These are phyloP conservation scores for Trematocara marginatum DNA, from an alignment of 2,113 vertebrate species.

Conservation along the genomic window DNA sequence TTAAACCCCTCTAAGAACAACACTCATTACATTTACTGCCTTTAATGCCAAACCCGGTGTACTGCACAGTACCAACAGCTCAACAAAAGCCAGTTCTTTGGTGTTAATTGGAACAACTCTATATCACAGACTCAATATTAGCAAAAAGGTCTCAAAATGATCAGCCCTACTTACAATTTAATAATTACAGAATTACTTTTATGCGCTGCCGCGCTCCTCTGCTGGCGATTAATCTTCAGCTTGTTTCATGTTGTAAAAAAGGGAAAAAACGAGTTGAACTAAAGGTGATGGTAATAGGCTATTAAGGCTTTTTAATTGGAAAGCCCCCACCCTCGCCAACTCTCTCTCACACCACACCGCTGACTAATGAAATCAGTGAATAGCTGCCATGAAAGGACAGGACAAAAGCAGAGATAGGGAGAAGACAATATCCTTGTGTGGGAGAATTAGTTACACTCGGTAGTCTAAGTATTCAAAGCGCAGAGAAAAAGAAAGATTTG, in stretches of 20 bases:
- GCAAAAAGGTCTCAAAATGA: not conserved
- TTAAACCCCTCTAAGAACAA: constrained; percentile 7
- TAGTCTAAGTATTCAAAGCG: constrained; percentile 74
- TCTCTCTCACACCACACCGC: constrained; percentile 40
- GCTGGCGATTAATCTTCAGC: constrained; percentile 7
- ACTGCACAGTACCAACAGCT: not conserved
- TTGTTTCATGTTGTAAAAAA: constrained; percentile 37
- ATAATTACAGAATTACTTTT: not conserved
- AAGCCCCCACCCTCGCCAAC: not conserved
- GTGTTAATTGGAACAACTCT: not conserved
- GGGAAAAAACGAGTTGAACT: constrained; percentile 5
- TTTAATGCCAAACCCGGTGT: not conserved
- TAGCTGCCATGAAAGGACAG: constrained; percentile 54
- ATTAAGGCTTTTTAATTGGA: constrained; percentile 69
- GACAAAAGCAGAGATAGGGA: constrained; percentile 65
- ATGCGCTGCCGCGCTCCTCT: not conserved
- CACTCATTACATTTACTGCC: not conserved
- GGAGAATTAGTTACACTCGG: constrained; percentile 80
- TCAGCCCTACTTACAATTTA: constrained; percentile 20
- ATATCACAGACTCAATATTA: not conserved
- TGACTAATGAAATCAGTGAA: constrained; percentile 72
- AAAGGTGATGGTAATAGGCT: constrained; percentile 65
- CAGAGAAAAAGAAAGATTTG: not conserved
- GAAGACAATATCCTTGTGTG: constrained; percentile 77
- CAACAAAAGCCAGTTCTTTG: not conserved